Percentiles rank a stretch among this genome's conserved stretches.
phyloP scores from a whole-genome alignment of 2,113 vertebrate genomes.

The Daubentonia madagascariensis region DNA sequence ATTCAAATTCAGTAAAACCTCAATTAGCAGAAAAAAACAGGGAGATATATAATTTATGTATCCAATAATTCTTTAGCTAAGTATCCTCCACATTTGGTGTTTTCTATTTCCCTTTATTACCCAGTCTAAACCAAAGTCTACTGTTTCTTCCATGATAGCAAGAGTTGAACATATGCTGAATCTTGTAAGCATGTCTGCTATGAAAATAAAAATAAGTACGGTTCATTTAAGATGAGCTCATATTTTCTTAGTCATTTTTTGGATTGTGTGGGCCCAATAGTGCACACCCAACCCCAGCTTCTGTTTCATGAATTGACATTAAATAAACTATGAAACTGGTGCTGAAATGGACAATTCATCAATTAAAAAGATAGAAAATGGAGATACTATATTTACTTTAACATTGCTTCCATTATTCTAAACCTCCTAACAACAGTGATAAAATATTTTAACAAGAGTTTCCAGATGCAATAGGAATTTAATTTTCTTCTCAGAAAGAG shows the following conservation, averaged over 20 bases:
- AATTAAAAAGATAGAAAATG: conserved; percentile 62
- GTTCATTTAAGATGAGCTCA: neutral
- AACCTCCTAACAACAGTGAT: conserved; percentile 64
- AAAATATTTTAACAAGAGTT: conserved; percentile 66
- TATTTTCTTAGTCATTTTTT: conserved; percentile 46
- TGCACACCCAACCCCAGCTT: neutral
- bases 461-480: conserved; percentile 74
- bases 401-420: conserved; percentile 70
- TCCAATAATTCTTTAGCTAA: neutral
- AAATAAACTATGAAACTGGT: conserved; percentile 64
- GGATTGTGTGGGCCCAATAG: neutral
- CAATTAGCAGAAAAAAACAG: neutral
- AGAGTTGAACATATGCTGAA: neutral
- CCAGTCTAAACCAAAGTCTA: neutral
- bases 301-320: conserved; percentile 43
- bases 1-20: neutral
- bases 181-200: neutral
- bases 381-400: conserved; percentile 72
- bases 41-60: neutral
- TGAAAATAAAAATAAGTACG: conserved; percentile 20
- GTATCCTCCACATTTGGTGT: neutral
- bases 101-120: neutral
- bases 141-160: neutral
- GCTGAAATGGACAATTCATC: conserved; percentile 68
- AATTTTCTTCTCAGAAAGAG: conserved; percentile 73